phyloP scores from a whole-genome alignment of 2,888 invertebrate species.

The Crossocerus cetratus region DNA sequence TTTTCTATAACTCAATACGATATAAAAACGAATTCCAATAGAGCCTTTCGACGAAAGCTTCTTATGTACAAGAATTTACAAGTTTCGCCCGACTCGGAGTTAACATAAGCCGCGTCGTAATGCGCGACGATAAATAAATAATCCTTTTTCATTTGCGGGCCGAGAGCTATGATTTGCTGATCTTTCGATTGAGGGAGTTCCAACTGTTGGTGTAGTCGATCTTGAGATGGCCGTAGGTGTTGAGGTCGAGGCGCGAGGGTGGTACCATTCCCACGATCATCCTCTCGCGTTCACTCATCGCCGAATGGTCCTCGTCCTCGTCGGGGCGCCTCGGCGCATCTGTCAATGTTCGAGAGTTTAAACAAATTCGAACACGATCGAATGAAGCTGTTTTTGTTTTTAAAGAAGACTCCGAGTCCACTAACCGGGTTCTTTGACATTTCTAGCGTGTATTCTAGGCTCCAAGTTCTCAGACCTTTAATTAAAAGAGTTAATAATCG shows the following conservation, averaged over 20 bases:
- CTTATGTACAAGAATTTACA: neutral
- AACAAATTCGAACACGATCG: neutral
- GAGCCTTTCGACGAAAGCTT: neutral
- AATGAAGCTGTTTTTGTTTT: neutral
- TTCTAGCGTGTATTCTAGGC: neutral
- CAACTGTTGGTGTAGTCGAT: conserved; percentile 91
- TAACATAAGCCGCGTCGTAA: too few relatives aligned
- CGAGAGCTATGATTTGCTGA: conserved; percentile 77
- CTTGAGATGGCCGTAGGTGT: conserved; percentile 87
- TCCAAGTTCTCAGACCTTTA: conserved; percentile 24
- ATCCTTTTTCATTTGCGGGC: too few relatives aligned
- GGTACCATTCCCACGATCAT: conserved; percentile 67
- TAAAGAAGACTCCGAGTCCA: neutral
- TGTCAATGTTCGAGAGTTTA: neutral
- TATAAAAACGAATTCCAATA: too few relatives aligned
- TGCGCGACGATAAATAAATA: too few relatives aligned
- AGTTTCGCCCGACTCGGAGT: neutral
- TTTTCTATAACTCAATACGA: too few relatives aligned
- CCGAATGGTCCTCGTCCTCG: conserved; percentile 7
- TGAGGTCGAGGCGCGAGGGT: conserved; percentile 84
- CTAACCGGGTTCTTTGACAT: conserved; percentile 30
- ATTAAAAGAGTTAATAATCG: neutral
- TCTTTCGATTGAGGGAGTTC: conserved; percentile 88
- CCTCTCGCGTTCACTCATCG: conserved; percentile 29
- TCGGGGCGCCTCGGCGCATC: conserved; percentile 7